Base-by-base conservation (phyloP, 2,888 invertebrate species). In the Tortricodes alternella region DNA sequence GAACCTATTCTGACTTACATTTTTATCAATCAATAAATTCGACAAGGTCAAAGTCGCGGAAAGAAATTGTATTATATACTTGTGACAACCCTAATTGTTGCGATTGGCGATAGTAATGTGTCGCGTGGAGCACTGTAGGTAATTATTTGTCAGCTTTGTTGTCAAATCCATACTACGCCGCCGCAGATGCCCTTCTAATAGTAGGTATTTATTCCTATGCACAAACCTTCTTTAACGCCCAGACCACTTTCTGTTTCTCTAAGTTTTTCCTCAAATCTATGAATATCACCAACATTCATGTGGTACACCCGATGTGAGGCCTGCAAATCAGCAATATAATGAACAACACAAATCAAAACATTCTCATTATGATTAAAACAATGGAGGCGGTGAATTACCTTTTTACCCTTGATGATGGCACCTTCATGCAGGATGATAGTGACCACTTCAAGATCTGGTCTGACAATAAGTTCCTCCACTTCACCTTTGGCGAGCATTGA, bases 401-500 rank as follows among this genome's bases (percentile, higher is more conserved):
- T 88, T 77, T 92, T 93, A 4, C 97, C 97, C 86, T 97, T 98
- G 50, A 98, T 89, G 9, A 98, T 85, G 4, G 98, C 98, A 13
- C 96, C 96, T 62, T 96, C 96, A 65, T 96, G 93, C 9, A 98
- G 83, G 58, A 96, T 93, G 50, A 98, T 96, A 1, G 96, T 96
- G 5, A 96, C 97, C 68, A 96, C 93, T 74, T 97, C 96, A 68
- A 95, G 89, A 74, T 97, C 97, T 0, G 97, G 97, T 34, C 95
- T 89, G 0, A 98, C 94, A 61, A 96, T 93, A 7, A 97, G 87
- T 83, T 97, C 95, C 69, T 96, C 95, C 0, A 98, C 98, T 91
- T 99, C 98, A 9, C 99, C 99, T 76, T 96, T 97, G 0, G 96
- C 94, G 51, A 99, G 85, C 96, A 99, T 97, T 60, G 97, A 95